Conservation (phyloP, 2,888 invertebrate genomes). For the Tupiocoris notatus region DNA sequence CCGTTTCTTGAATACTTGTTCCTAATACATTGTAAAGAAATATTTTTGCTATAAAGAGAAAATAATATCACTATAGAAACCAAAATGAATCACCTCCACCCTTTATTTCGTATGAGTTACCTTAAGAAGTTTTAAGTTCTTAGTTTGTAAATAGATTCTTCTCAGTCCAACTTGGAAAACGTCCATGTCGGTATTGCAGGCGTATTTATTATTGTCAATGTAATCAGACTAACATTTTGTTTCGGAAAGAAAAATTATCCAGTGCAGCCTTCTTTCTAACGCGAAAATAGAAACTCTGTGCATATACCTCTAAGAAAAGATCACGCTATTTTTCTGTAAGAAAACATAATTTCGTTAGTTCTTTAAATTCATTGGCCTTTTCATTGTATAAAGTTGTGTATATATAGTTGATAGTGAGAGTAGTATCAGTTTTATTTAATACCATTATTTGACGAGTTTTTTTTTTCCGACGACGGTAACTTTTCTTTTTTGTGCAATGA, state of each 20-base stretch:
- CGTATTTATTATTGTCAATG: not conserved
- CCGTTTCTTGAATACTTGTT: not conserved
- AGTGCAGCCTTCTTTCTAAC: not conserved
- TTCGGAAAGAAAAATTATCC: constrained; percentile 37
- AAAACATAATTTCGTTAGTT: constrained; percentile 18
- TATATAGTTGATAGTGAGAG: constrained; percentile 42
- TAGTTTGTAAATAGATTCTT: not conserved
- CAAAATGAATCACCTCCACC: not conserved
- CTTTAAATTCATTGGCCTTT: constrained; percentile 33
- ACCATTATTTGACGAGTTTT: not conserved
- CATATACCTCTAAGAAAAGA: constrained; percentile 5
- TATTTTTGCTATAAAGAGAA: no score
- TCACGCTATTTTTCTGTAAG: not conserved
- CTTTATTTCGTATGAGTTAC: not conserved
- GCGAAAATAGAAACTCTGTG: not conserved
- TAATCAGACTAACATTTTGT: constrained; percentile 10
- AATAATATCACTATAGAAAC: no score
- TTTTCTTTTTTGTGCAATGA: constrained; percentile 43
- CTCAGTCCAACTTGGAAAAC: not conserved
- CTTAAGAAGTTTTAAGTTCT: not conserved
- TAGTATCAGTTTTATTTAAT: constrained; percentile 45
- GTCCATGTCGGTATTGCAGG: not conserved
- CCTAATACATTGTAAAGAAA: not conserved
- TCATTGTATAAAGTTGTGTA: constrained; percentile 39
- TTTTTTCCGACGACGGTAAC: constrained; percentile 1